A percentile compares a stretch with the other conserved stretches of the same genome.
phyloP scores from a whole-genome alignment of 1,140 invertebrate species.

The Harlomillsia oculata region DNA sequence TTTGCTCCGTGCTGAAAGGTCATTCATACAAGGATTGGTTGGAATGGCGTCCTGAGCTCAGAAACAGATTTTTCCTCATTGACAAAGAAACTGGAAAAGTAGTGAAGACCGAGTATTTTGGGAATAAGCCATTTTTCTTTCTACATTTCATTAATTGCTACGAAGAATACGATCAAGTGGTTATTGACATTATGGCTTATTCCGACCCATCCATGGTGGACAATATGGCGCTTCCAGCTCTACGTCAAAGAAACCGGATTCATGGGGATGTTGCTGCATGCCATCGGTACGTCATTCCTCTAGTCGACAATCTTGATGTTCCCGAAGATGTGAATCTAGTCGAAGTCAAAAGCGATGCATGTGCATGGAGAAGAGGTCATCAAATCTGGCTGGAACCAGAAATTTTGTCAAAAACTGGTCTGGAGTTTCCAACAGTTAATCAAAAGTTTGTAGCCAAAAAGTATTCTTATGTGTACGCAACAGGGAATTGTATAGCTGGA shows the following conservation, averaged over 20 bases:
- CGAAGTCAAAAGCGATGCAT: conserved; percentile 13
- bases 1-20: conserved; percentile 40
- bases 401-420: not conserved
- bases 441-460: conserved; percentile 14
- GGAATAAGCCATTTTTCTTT: conserved; percentile 26
- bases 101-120: conserved; percentile 15
- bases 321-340: conserved; percentile 22
- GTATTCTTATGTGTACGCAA: conserved; percentile 17
- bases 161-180: conserved; percentile 23
- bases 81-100: conserved; percentile 23
- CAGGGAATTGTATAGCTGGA: conserved; percentile 1
- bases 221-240: conserved; percentile 6
- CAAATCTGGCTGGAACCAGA: conserved; percentile 10
- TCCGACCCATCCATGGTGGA: conserved; percentile 9
- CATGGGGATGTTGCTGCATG: not conserved
- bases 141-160: conserved; percentile 29
- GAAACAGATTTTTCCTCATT: conserved; percentile 26
- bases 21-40: conserved; percentile 42
- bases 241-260: conserved; percentile 7
- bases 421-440: conserved; percentile 19
- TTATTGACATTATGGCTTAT: conserved; percentile 18
- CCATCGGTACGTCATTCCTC: conserved; percentile 38
- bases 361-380: conserved; percentile 18
- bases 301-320: conserved; percentile 30
- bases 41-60: conserved; percentile 39